Evolutionary conservation across 2,797 vertebrate species (phyloP).

Genomic region (Ispidina lecontei): DNA sequence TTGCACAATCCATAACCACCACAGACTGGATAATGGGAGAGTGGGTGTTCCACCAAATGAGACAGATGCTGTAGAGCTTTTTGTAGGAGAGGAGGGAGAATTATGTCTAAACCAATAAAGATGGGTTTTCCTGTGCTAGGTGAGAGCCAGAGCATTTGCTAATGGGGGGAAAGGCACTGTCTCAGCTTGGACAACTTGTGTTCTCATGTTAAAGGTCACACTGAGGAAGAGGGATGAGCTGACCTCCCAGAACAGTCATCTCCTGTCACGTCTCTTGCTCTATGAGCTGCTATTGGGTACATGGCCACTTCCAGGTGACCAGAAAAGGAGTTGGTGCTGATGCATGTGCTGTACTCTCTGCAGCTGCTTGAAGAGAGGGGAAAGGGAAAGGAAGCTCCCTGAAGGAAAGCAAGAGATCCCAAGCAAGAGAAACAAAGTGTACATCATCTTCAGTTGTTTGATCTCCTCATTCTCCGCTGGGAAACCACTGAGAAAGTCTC

Average conservation of each 20-base stretch:
- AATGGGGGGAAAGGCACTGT: not conserved
- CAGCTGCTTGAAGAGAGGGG: not conserved
- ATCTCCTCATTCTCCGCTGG: not conserved
- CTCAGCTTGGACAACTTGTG: not conserved
- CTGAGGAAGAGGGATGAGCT: not conserved
- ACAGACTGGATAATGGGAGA: not conserved
- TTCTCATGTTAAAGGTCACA: not conserved
- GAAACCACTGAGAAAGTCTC: not conserved
- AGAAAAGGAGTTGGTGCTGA: not conserved
- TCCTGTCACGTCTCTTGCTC: not conserved
- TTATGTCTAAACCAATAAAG: not conserved
- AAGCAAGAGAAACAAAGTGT: not conserved
- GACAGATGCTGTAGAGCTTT: not conserved
- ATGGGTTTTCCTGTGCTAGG: not conserved
- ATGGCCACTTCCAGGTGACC: not conserved
- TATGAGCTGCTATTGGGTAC: not conserved
- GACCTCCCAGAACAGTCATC: not conserved
- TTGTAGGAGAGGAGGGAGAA: not conserved
- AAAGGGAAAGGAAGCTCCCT: not conserved
- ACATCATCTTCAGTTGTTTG: fast-evolving
- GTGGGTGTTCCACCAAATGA: not conserved
- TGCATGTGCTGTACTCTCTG: not conserved
- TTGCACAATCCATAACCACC: not conserved
- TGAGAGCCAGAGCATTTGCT: not conserved
- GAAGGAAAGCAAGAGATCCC: not conserved